Base-by-base conservation (phyloP, 2,888 invertebrate species). In the Melieria crassipennis region DNA sequence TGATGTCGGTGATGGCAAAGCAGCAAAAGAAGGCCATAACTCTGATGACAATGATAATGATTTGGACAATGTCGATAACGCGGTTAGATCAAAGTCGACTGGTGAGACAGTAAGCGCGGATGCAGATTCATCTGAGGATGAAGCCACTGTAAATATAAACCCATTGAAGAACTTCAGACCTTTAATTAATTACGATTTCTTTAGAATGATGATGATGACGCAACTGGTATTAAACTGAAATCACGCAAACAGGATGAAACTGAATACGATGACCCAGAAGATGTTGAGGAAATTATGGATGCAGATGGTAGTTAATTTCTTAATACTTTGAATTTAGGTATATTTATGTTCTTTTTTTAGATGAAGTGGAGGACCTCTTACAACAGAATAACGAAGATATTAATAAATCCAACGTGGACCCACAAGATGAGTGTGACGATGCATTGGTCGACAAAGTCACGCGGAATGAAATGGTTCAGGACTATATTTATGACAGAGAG, bases 401-500 rank as follows among this genome's bases (percentile, higher is more conserved):
- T 2, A 78, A 73, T 3, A 78, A 78, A 48, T 77, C 76, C 0
- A 76, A 69, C 0, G 65, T 75, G 7, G 67, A 70, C 6, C 79
- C 80, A 30, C 78, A 67, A 4, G 73, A 70, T 30, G 79, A 76
- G 4, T 13, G 88, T 42, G 89, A 88, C 78, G 86, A 84, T 10
- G 78, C 70, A 56, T 71, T 75, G 3, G 79, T 79, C 7, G 80
- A 80, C 6, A 75, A 84, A 77, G 77, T 88, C 79, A 75, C 83
- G 0, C 77, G 76, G 13, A 85, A 86, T 72, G 77, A 81, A 61
- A 81, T 84, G 81, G 85, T 86, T 10, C 87, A 83, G 64, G 87
- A 88, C 52, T 98, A 96, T 82, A 88, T 87, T 1, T 96, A 91
- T 82, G 98, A 99, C 82, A 89, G 88, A 1, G 89, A 92, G 69